Percentiles rank a stretch among this genome's conserved stretches.
Evolutionary conservation across 2,888 invertebrate genomes (phyloP).

Genomic region (Erynnis tages): DNA sequence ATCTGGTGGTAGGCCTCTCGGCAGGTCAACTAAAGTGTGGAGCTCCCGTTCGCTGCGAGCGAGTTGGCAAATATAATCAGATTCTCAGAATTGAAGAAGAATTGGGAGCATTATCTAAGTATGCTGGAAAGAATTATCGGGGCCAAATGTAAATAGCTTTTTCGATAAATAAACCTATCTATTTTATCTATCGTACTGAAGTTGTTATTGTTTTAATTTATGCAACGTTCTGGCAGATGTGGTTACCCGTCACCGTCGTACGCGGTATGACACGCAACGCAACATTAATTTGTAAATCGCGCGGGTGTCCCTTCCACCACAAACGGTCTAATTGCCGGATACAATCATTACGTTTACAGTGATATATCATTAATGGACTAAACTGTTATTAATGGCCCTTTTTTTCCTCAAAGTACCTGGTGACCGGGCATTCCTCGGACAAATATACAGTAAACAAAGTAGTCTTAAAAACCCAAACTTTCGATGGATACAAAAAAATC

Average conservation of each 20-base stretch:
- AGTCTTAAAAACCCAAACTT: no score
- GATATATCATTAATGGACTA: slow-evolving; percentile 39
- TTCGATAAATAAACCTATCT: not conserved
- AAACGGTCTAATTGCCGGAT: slow-evolving; percentile 63
- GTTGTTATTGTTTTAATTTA: not conserved
- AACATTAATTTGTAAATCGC: slow-evolving; percentile 28
- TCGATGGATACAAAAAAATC: no score
- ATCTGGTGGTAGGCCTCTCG: slow-evolving; percentile 97
- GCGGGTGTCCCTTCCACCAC: slow-evolving; percentile 34
- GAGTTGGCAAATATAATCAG: slow-evolving; percentile 98
- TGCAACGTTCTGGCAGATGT: slow-evolving; percentile 10
- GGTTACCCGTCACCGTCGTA: slow-evolving; percentile 7
- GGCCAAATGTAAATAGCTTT: slow-evolving; percentile 68
- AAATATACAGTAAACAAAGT: no score
- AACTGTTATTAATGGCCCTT: slow-evolving; percentile 54
- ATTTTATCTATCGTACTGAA: not conserved
- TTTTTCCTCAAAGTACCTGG: no score
- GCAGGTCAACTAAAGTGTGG: slow-evolving; percentile 99
- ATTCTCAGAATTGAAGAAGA: slow-evolving; percentile 98
- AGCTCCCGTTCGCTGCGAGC: slow-evolving; percentile 97
- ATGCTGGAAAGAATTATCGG: slow-evolving; percentile 96
- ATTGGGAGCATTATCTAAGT: slow-evolving; percentile 93
- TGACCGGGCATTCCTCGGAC: no score
- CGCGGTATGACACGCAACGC: slow-evolving; percentile 8
- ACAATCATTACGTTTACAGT: slow-evolving; percentile 48